Evolutionary conservation across 2,888 invertebrate genomes (phyloP), one percentile per base, ranked within the genome.

Genomic region (Andrena dorsata): DNA sequence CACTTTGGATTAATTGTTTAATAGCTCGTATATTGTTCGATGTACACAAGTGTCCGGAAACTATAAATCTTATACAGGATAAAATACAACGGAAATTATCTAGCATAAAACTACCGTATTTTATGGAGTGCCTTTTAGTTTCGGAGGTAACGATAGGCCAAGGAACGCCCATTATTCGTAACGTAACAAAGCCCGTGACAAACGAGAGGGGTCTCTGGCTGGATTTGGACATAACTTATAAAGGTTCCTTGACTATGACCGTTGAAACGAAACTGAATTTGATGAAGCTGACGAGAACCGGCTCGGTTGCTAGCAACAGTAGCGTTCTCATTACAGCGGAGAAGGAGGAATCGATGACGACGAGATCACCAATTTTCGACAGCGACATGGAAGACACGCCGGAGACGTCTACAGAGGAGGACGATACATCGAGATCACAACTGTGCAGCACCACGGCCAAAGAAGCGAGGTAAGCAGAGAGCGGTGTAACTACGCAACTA

Each of bases 191-290:
- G 82, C 98, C 98, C 0, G 93, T 95, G 60, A 94, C 97, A 83
- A 97, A 98, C 94, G 96, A 97, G 86, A 96, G 97, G 91, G 98
- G 98, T 51, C 94, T 98, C 74, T 99, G 98, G 98, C 95, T 98
- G 0, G 98, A 98, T 94, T 94, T 98, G 16, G 97, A 98, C 91
- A 94, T 98, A 77, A 95, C 96, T 2, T 98, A 98, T 94, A 96
- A 96, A 88, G 98, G 98, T 68, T 95, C 95, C 85, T 95, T 97
- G 58, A 96, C 96, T 84, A 96, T 98, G 95, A 97, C 97, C 1
- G 95, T 99, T 49, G 97, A 97, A 92, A 98, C 98, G 1, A 98
- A 98, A 93, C 95, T 98, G 87, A 98, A 98, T 94, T 94, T 97
- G 61, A 95, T 97, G 95, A 97, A 96, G 91, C 93, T 97, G 77